phyloP scores from a whole-genome alignment of 1,140 invertebrate species.

The Pectinophora gossypiella region DNA sequence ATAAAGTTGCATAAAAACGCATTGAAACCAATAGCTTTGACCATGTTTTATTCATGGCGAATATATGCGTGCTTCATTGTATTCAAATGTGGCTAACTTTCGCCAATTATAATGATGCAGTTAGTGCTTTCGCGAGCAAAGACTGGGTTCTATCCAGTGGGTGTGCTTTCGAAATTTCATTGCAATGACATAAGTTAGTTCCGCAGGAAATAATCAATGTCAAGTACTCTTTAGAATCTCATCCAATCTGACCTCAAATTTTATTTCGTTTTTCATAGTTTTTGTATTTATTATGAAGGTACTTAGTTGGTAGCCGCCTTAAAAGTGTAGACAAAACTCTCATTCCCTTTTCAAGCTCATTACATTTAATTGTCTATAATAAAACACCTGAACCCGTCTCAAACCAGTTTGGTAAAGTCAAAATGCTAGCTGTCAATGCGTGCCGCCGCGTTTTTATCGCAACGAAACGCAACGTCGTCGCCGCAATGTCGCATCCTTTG shows the following conservation, averaged over 20 bases:
- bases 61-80: constrained; percentile 39
- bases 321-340: neutral
- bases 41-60: constrained; percentile 52
- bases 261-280: too few species aligned
- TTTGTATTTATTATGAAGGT: neutral
- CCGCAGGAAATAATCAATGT: neutral
- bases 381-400: constrained; percentile 7
- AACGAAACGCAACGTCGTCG: constrained; percentile 22
- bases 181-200: neutral
- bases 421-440: constrained; percentile 25
- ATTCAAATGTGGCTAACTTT: constrained; percentile 56
- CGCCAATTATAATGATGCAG: constrained; percentile 44
- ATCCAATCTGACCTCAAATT: too few species aligned
- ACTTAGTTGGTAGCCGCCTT: too few species aligned
- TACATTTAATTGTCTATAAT: neutral
- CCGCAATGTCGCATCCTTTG: neutral
- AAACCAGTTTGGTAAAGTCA: constrained; percentile 20
- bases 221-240: neutral
- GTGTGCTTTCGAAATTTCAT: constrained; percentile 25
- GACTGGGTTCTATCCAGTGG: constrained; percentile 23
- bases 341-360: neutral
- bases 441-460: constrained; percentile 30
- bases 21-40: constrained; percentile 22
- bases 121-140: constrained; percentile 29
- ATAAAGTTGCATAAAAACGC: constrained; percentile 48